These are phyloP conservation scores for Progne subis DNA, from an alignment of 2,113 vertebrate genomes.

Conservation along the genomic window DNA sequence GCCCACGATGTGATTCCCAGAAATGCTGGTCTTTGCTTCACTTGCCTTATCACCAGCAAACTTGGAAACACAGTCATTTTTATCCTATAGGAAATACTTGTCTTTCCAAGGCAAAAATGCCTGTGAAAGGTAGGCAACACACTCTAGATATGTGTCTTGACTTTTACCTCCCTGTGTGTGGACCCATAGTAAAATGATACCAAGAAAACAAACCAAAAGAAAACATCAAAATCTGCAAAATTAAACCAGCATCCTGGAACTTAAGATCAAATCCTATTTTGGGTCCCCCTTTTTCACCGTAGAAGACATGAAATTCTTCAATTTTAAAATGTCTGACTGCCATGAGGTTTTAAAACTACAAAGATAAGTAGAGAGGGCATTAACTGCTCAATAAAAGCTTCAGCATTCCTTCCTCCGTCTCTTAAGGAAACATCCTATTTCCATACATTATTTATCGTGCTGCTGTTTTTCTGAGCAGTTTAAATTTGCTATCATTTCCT, in stretches of 20 bases:
- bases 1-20: not conserved
- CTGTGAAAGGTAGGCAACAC: not conserved
- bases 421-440: conserved; percentile 19
- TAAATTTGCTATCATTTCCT: not conserved
- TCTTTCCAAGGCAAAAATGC: not conserved
- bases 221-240: not conserved
- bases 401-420: not conserved
- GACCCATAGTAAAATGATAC: not conserved
- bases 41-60: not conserved
- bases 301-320: not conserved
- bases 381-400: conserved; percentile 24
- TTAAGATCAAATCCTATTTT: not conserved
- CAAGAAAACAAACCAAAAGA: not conserved
- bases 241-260: not conserved
- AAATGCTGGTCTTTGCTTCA: not conserved
- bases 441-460: not conserved
- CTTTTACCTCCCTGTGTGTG: not conserved
- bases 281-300: not conserved
- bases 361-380: not conserved
- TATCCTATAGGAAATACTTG: not conserved
- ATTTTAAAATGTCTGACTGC: not conserved
- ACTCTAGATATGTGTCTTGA: not conserved
- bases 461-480: not conserved
- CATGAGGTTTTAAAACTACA: not conserved
- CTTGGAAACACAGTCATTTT: not conserved